Conservation (phyloP, 2,113 vertebrate species). For the Erythrolamprus reginae region DNA sequence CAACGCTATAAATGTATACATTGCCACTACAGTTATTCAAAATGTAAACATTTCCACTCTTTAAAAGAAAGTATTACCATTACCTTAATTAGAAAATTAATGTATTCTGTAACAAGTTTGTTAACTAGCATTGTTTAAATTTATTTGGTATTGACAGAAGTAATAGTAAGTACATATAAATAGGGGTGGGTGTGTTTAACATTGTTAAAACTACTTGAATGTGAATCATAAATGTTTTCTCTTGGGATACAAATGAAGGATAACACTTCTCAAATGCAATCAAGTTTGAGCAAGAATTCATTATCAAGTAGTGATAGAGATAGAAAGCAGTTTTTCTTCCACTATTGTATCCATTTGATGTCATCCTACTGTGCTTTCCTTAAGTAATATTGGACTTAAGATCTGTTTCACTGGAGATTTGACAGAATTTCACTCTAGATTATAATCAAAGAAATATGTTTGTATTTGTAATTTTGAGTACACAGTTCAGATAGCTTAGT, state of each 20-base stretch:
- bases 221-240: not conserved
- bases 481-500: not conserved
- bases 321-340: not conserved
- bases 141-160: slow-evolving; percentile 22
- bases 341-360: not conserved
- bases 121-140: slow-evolving; percentile 25
- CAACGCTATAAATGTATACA: not conserved
- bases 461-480: not conserved
- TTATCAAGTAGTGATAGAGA: not conserved
- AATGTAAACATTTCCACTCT: not conserved
- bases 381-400: not conserved
- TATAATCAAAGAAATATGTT: not conserved
- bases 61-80: not conserved
- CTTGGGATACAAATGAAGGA: not conserved
- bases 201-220: not conserved
- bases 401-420: not conserved
- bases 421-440: not conserved
- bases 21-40: not conserved
- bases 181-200: not conserved
- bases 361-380: not conserved
- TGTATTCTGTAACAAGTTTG: slow-evolving; percentile 33
- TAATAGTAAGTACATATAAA: slow-evolving; percentile 26
- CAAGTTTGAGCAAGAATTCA: not conserved
- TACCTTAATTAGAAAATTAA: slow-evolving; percentile 33
- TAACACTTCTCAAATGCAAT: not conserved